Base-by-base conservation (phyloP, 1,140 invertebrate genomes). In the Leguminivora glycinivorella region DNA sequence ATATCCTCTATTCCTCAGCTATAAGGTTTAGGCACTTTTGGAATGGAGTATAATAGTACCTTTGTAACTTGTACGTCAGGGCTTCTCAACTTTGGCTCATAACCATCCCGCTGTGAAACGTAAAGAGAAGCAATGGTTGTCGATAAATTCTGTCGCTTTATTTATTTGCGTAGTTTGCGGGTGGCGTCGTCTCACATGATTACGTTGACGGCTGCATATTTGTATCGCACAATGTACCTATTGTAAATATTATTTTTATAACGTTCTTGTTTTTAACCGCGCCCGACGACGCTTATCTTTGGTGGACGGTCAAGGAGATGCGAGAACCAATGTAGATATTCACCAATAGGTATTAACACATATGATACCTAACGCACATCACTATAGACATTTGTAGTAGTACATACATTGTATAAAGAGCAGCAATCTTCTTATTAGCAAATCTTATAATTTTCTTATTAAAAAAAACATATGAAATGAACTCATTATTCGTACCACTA, bases 31-130 rank as follows among this genome's bases (percentile, higher is more conserved):
- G 26, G 7, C 4, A 2, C 52, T 25, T 24, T 72, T 68, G n/a
- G 25, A 47, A 29, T 34, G 4, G 31, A 56, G 26, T 56, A 70
- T 29, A 66, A 67, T 34, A 12, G 70, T 77, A 73, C 67, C 22
- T 71, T 83, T 79, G 83, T 72, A 70, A 70, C 66, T 75, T 72
- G 63, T 78, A 76, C 75, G 74, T 78, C 70, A 75, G 78, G 75
- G 73, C 75, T 83, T 83, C 74, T 79, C 75, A 86, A 86, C 81
- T 86, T 84, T 81, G 81, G 74, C 77, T 79, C 80, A 87, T 87
- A 87, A 84, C 83, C 78, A 70, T 81, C 87, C 86, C 81, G 87
- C 87, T 89, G 87, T 74, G 86, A 83, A 82, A 83, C 79, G 82
- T 87, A 83, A 82, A 82, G 80, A 83, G 77, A 75, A 78, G 84